Evolutionary conservation across 2,797 vertebrate genomes (phyloP), one percentile per base, ranked within the genome.

Genomic region (Columba guinea): DNA sequence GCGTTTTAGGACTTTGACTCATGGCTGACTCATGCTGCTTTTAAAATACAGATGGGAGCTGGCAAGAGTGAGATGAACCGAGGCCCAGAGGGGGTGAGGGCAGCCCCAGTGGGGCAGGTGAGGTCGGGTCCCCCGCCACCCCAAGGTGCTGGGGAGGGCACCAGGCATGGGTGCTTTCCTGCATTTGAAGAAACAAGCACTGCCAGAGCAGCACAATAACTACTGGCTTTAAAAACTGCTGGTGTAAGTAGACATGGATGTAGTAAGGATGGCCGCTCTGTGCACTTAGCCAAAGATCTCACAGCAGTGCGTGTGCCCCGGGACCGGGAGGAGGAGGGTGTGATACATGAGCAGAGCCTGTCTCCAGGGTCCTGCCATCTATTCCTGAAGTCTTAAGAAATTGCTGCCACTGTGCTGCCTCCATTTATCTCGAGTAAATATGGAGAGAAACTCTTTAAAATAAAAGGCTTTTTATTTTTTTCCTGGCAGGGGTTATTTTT

Each of bases 201-300:
- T 62, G 71, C 71, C 51, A 92, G 30, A 65, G 32, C 64, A 83
- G 65, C 13, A 68, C 55, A 95, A 91, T 56, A 94, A 93, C 91
- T 39, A 51, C 3, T 0, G 2, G 1, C 8, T 69, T 8, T 8
- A 56, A 58, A 84, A 59, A 2, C 7, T 19, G 51, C 2, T 65
- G 41, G 9, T 41, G 17, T 41, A 53, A 77, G 28, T 11, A 52
- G 49, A 28, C 39, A 39, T 14, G 13, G 39, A 39, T 39, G 13
- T 14, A 39, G 39, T 39, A 39, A 39, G 39, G 30, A 81, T 87
- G 94, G 87, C 97, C 95, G 93, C 94, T 94, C 89, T 81, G 90
- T 96, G 96, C 96, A 96, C 95, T 94, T 51, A 5, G 90, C 94
- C 94, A 96, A 95, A 92, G 93, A 97, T 96, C 89, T 91, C 95